These are phyloP conservation scores for Trachelus tabidus DNA, from an alignment of 2,888 invertebrate species.

Conservation along the genomic window DNA sequence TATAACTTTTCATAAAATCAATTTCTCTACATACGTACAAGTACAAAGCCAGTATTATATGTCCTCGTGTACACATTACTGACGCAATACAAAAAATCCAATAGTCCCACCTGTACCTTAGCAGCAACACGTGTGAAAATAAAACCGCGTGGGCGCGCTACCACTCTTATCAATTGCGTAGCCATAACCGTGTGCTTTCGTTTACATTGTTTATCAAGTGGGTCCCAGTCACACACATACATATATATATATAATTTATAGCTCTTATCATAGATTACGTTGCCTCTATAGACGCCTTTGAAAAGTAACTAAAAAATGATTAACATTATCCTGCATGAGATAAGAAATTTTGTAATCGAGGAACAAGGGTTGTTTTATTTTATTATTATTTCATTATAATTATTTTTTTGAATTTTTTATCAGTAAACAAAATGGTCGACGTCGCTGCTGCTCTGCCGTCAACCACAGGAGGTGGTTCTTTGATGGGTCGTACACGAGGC, in stretches of 20 bases:
- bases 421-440: constrained; percentile 49
- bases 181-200: not conserved
- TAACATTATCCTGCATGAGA: too few species aligned
- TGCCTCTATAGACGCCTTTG: not conserved
- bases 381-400: not conserved
- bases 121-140: not conserved
- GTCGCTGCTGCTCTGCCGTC: constrained; percentile 50
- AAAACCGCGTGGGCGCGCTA: constrained; percentile 13
- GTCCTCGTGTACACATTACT: too few species aligned
- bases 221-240: constrained; percentile 34
- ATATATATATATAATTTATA: constrained; percentile 23
- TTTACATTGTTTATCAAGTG: not conserved
- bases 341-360: not conserved
- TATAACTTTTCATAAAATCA: too few species aligned
- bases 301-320: not conserved
- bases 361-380: not conserved
- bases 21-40: too few species aligned
- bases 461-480: constrained; percentile 42
- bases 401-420: not conserved
- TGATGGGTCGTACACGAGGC: constrained; percentile 61
- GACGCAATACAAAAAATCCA: too few species aligned
- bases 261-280: constrained; percentile 36
- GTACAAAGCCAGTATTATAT: too few species aligned
- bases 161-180: not conserved
- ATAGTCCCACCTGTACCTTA: not conserved